Evolutionary conservation across 2,888 invertebrate species (phyloP).

Genomic region (Stenurella melanura): DNA sequence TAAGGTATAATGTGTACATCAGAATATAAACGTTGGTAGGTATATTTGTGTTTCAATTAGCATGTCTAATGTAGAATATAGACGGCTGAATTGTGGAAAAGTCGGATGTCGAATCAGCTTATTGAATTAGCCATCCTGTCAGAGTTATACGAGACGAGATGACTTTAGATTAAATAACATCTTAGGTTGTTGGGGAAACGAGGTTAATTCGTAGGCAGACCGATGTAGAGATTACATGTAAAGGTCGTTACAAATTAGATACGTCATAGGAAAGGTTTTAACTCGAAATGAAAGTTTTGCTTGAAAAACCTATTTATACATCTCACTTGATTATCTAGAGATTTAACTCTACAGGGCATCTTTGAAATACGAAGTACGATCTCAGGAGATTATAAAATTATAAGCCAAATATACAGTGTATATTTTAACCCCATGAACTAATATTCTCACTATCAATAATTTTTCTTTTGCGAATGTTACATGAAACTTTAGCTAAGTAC

Average conservation of each 20-base stretch:
- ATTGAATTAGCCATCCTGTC: conserved; percentile 64
- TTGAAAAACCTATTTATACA: neutral
- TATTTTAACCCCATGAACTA: no score
- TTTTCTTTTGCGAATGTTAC: no score
- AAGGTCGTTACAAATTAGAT: conserved; percentile 58
- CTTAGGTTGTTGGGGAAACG: conserved; percentile 59
- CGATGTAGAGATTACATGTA: conserved; percentile 57
- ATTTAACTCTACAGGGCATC: no score
- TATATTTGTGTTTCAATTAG: conserved; percentile 61
- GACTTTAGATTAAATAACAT: conserved; percentile 64
- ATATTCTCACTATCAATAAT: no score
- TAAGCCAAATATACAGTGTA: no score
- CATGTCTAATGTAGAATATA: conserved; percentile 56
- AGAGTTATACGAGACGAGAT: conserved; percentile 60
- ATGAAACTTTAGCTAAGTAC: no score
- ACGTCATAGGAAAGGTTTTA: conserved; percentile 31
- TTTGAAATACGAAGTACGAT: no score
- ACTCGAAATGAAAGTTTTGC: conserved; percentile 8
- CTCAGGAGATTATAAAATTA: no score
- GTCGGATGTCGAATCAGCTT: conserved; percentile 64
- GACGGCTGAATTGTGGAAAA: conserved; percentile 61
- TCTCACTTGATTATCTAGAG: neutral
- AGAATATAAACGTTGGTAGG: conserved; percentile 42
- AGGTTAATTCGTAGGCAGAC: conserved; percentile 53
- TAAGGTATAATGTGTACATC: conserved; percentile 33